Percentiles rank a stretch among this genome's conserved stretches.
phyloP scores from a whole-genome alignment of 2,113 vertebrate genomes.

The Takifugu bimaculatus region DNA sequence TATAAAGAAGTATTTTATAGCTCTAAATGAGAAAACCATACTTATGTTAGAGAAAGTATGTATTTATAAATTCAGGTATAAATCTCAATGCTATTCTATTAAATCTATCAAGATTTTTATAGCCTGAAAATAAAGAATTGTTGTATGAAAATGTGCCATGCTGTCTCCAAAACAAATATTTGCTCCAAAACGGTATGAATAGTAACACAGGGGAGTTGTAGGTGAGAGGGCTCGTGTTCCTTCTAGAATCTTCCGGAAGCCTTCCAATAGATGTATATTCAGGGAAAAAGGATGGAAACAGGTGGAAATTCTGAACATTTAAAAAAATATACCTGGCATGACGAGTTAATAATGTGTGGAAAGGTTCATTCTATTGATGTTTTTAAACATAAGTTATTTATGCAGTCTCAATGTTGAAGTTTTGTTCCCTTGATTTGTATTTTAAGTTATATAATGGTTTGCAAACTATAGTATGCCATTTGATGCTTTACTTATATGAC shows the following conservation, averaged over 20 bases:
- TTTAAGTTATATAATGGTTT: no score
- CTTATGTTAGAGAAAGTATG: background rate
- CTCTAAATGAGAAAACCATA: constrained; percentile 26
- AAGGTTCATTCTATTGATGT: no score
- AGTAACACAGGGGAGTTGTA: background rate
- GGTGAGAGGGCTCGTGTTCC: constrained; percentile 11
- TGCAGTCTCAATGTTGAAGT: no score
- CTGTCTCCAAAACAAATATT: background rate
- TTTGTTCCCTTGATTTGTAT: no score
- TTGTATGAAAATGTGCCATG: constrained; percentile 14
- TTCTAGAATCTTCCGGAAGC: constrained; percentile 53
- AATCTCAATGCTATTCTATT: constrained; percentile 32
- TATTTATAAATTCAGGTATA: constrained; percentile 17
- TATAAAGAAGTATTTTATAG: constrained; percentile 21
- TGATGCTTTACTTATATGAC: no score
- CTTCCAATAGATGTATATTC: background rate
- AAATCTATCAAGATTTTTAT: constrained; percentile 41
- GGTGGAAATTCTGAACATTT: no score
- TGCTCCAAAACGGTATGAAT: background rate
- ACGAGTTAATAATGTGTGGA: no score
- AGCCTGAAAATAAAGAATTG: constrained; percentile 53
- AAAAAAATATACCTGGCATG: no score
- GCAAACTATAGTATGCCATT: no score
- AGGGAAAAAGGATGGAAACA: no score
- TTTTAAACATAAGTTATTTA: no score